A percentile compares a stretch with the other conserved stretches of the same genome.
These are phyloP conservation scores for Mongoloraphidia duomilia DNA, from an alignment of 2,888 invertebrate species.

Conservation along the genomic window DNA sequence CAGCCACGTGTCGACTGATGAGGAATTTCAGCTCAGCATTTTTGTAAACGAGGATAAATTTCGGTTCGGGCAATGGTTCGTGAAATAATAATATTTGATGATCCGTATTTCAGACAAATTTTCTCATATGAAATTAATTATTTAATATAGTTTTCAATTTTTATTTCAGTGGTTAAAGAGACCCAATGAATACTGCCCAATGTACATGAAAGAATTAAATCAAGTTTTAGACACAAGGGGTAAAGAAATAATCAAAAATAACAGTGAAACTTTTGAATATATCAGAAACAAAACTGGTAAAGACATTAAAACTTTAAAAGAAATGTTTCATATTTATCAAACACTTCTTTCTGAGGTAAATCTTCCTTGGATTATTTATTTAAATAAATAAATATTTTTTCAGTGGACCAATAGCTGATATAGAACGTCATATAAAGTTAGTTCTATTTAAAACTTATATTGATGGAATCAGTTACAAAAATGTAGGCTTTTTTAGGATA, in stretches of 20 bases:
- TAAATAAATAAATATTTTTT: too few relatives aligned
- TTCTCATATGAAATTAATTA: neutral
- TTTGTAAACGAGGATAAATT: neutral
- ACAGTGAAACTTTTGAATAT: constrained; percentile 19
- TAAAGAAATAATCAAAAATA: constrained; percentile 16
- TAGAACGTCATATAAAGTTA: too few relatives aligned
- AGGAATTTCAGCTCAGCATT: neutral
- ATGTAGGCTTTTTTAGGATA: neutral
- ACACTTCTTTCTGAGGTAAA: constrained; percentile 24
- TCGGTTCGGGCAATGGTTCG: too few relatives aligned
- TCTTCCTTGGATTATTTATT: too few relatives aligned
- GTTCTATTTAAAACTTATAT: too few relatives aligned
- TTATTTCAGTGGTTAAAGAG: constrained; percentile 21
- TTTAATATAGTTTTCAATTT: neutral
- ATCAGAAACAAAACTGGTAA: constrained; percentile 20
- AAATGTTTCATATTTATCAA: constrained; percentile 24
- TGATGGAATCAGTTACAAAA: too few relatives aligned
- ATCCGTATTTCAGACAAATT: too few relatives aligned
- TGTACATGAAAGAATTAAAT: constrained; percentile 22
- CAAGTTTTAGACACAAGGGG: constrained; percentile 18
- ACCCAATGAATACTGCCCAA: constrained; percentile 24
- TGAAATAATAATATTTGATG: too few relatives aligned
- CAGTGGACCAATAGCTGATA: too few relatives aligned
- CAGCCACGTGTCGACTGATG: neutral
- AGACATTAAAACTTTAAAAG: constrained; percentile 17